Base-by-base conservation (phyloP, 2,113 vertebrate genomes). In the Notarius quadriscutis region DNA sequence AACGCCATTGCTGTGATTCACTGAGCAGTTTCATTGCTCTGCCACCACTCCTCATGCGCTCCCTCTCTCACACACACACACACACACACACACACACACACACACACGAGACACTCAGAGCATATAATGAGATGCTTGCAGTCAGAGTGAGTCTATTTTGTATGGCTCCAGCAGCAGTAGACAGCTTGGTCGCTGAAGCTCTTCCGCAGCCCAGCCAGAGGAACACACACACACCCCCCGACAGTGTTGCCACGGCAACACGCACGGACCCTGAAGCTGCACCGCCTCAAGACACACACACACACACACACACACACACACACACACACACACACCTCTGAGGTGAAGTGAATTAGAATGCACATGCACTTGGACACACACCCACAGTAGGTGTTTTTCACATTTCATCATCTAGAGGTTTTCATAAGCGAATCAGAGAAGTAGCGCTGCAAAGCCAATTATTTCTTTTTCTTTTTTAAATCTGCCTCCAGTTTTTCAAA, bases 161-260 rank as follows among this genome's bases (percentile, higher is more conserved):
- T 67, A 62, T 51, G 69, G 86, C 79, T 84, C 69, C 83, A 60
- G 63, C 86, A 85, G 63, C 65, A 65, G 72, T 65, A 89, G 82
- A 86, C 85, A 87, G 89, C 83, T 85, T 71, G 69, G 87, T 41
- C 75, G 81, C 57, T 69, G 58, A 86, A 82, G 57, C 74, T 84
- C 77, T 60, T 87, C 78, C 57, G 77, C 81, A 83, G 85, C 62
- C 84, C 89, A 62, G 58, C 88, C 90, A 83, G 62, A 90, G 80
- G 11, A 25, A 65, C 63, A 65, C 25, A 65, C 71, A 74, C 20
- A 87, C 90, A 75, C 88, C 89, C 89, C 87, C 80, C 75, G 53
- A 91, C 82, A 89, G 81, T 22, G 89, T 92, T 88, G 60, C 92
- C 87, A 91, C 62, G 88, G 91, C 88, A 92, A 92, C 91, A 51